A percentile compares a stretch with the other conserved stretches of the same genome.
Evolutionary conservation across 2,888 invertebrate genomes (phyloP).

Genomic region (Aphidoletes aphidimyza): DNA sequence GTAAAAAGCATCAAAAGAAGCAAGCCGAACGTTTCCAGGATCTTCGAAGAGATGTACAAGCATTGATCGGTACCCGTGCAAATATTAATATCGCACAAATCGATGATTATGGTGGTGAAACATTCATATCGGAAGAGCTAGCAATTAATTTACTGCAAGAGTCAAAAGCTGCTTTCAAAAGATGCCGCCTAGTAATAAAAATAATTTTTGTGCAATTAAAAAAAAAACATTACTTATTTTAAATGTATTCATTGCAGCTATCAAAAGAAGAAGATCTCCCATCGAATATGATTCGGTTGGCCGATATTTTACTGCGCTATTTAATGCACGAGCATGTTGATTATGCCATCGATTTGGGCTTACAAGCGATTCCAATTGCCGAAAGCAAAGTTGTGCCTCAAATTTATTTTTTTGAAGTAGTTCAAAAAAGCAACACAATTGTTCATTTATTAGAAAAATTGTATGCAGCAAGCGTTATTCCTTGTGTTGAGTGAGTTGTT

Average conservation of each 20-base stretch:
- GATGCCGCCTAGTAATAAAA: constrained; percentile 81
- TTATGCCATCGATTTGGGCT: constrained; percentile 93
- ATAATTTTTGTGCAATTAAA: too few species aligned
- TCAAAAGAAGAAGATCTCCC: constrained; percentile 83
- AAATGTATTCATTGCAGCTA: constrained; percentile 72
- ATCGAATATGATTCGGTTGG: constrained; percentile 79
- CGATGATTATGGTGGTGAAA: constrained; percentile 97
- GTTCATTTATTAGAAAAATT: constrained; percentile 93
- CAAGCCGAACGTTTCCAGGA: constrained; percentile 93
- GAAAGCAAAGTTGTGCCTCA: constrained; percentile 88
- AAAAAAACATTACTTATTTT: too few species aligned
- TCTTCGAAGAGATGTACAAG: constrained; percentile 90
- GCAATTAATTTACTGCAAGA: constrained; percentile 91
- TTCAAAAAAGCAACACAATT: constrained; percentile 92
- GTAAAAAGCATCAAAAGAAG: constrained; percentile 92
- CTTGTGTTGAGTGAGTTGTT: constrained; percentile 83
- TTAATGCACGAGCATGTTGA: constrained; percentile 93
- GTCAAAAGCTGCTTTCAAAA: constrained; percentile 87
- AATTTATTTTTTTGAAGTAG: constrained; percentile 92
- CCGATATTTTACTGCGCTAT: constrained; percentile 86
- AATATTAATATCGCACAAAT: constrained; percentile 94
- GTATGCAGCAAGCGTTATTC: constrained; percentile 88
- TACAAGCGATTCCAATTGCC: constrained; percentile 87
- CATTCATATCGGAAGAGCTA: constrained; percentile 93
- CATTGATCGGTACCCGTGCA: constrained; percentile 88